These are phyloP conservation scores for Lasioglossum baleicum DNA, from an alignment of 1,140 invertebrate species.

Conservation along the genomic window DNA sequence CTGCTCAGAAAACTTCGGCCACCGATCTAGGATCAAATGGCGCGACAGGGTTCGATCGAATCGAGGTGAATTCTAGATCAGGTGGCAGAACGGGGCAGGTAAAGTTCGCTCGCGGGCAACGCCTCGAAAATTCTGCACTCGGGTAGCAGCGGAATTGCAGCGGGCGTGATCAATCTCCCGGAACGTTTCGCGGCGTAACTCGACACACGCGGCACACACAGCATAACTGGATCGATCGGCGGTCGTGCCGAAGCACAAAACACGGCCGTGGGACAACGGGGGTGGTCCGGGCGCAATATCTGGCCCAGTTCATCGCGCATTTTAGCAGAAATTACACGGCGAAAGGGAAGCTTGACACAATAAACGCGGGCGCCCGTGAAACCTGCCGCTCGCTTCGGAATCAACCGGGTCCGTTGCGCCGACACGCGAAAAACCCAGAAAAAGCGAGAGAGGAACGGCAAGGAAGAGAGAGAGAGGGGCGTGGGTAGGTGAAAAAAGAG, in stretches of 20 bases:
- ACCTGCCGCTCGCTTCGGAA: conserved; percentile 4
- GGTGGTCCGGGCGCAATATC: background rate
- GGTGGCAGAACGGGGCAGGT: no score
- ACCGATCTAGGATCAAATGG: no score
- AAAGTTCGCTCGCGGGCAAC: background rate
- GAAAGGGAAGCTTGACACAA: conserved; percentile 19
- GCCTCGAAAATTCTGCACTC: conserved; percentile 14
- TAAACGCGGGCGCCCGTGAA: conserved; percentile 18
- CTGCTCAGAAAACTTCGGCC: no score
- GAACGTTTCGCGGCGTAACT: conserved; percentile 25
- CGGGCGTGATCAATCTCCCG: conserved; percentile 23
- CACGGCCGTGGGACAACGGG: background rate
- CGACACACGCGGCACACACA: conserved; percentile 16
- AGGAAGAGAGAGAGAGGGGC: background rate
- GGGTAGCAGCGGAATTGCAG: conserved; percentile 11
- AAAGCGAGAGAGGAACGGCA: no score
- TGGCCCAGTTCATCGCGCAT: background rate
- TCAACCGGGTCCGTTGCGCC: background rate
- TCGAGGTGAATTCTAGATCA: no score
- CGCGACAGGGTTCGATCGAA: no score
- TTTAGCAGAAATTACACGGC: conserved; percentile 15
- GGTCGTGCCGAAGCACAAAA: conserved; percentile 5
- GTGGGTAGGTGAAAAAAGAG: no score
- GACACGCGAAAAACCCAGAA: background rate
- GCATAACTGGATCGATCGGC: conserved; percentile 33